A percentile compares a stretch with the other conserved stretches of the same genome.
phyloP scores from a whole-genome alignment of 2,888 invertebrate genomes.

The Kuschelorhynchus macadamiae region DNA sequence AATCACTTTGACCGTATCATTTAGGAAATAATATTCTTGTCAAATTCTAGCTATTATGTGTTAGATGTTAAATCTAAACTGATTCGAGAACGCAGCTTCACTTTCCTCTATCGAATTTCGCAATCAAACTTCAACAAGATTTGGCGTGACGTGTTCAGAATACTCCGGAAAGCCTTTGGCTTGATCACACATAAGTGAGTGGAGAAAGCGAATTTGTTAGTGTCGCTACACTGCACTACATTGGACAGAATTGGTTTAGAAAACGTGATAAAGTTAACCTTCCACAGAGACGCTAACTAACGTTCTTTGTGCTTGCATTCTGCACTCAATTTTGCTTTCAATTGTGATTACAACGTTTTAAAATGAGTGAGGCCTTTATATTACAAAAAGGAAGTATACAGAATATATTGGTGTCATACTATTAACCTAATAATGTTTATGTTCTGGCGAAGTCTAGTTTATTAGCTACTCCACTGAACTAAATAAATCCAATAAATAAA shows the following conservation, averaged over 20 bases:
- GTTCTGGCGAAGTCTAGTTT: not conserved
- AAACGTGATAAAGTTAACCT: slow-evolving; percentile 44
- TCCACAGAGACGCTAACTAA: slow-evolving; percentile 34
- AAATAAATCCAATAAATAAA: too few relatives aligned
- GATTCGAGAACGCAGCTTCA: slow-evolving; percentile 24
- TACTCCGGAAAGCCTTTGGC: slow-evolving; percentile 46
- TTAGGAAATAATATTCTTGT: not conserved
- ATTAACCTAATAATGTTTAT: too few relatives aligned
- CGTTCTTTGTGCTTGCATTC: slow-evolving; percentile 19
- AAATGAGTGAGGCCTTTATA: too few relatives aligned
- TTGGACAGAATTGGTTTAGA: slow-evolving; percentile 59
- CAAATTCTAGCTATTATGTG: not conserved
- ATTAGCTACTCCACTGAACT: too few relatives aligned
- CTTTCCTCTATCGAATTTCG: slow-evolving; percentile 40
- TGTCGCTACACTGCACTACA: slow-evolving; percentile 60
- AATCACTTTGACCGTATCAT: too few relatives aligned
- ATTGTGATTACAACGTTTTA: too few relatives aligned
- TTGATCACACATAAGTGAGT: slow-evolving; percentile 60
- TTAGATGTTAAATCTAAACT: too few relatives aligned
- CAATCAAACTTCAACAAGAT: slow-evolving; percentile 48
- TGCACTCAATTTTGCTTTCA: not conserved
- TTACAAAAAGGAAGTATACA: not conserved
- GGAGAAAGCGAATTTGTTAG: slow-evolving; percentile 65
- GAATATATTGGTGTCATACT: too few relatives aligned
- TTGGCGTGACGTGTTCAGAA: slow-evolving; percentile 47